Base-by-base conservation (phyloP, 1,140 invertebrate genomes). In the Hirudo medicinalis region DNA sequence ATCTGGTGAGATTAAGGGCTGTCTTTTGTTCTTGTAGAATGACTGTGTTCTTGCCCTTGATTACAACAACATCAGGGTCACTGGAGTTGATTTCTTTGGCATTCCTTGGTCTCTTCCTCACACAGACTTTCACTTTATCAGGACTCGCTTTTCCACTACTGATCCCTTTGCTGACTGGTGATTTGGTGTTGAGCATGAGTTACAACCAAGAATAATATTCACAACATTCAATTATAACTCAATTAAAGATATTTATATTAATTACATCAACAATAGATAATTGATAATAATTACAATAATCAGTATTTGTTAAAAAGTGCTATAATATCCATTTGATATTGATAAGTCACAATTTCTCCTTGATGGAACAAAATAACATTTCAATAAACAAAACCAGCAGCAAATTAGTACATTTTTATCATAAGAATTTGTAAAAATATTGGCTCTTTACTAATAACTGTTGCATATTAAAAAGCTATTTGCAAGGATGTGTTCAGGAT, bases 1-100 rank as follows among this genome's bases (percentile, higher is more conserved):
- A 99, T 81, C 97, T 96, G 20, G 94, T 98, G 55, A 99, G 85
- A 84, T 98, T 95, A 54, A 98, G 94, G 82, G 98, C 97, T 73
- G 88, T 87, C 82, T 94, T 95, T 6, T 92, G 93, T 85, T 98
- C 94, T 84, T 98, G 94, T 0, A 99, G 91, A 73, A 94, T 88
- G 77, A 97, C 87, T 77, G 90, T 88, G 81, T 96, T 91, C 80
- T 91, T 94, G 75, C 88, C 91, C 11, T 92, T 91, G 73, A 97
- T 90, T 72, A 90, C 92, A 70, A 98, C 90, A 40, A 99, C 93
- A 80, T 98, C 94, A 60, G 95, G 88, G 83, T 97, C 94, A n/a
- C 74, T 75, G 67, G 60, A 71, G 53, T 76, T 78, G 29, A 76
- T 70, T 75, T 82, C 87, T 83, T 92, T 94, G 77, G 91, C 92